Percentiles rank a stretch among this genome's conserved stretches.
These are phyloP conservation scores for Beris chalybata DNA, from an alignment of 2,888 invertebrate genomes.

Conservation along the genomic window DNA sequence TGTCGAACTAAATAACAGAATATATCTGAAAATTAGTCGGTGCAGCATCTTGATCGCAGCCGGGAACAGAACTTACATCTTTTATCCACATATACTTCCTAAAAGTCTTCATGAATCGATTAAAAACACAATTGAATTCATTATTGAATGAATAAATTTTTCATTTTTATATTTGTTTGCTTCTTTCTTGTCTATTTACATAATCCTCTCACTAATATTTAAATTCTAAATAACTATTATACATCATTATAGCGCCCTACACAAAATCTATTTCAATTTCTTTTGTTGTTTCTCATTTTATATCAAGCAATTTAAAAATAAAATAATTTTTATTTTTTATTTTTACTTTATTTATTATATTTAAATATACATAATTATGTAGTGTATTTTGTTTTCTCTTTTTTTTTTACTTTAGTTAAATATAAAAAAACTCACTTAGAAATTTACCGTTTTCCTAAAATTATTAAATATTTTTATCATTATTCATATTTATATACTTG, in stretches of 20 bases:
- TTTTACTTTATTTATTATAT: background rate
- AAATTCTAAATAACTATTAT: constrained; percentile 12
- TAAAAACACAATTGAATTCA: too few species aligned
- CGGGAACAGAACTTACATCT: too few species aligned
- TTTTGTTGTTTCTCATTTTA: background rate
- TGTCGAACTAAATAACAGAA: too few species aligned
- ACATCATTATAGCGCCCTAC: constrained; percentile 23
- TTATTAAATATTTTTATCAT: constrained; percentile 15
- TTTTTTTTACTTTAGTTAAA: constrained; percentile 10
- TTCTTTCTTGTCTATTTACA: constrained; percentile 24
- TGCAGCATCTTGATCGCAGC: too few species aligned
- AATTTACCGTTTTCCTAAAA: constrained; percentile 9
- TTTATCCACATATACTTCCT: too few species aligned
- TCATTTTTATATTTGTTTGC: constrained; percentile 10
- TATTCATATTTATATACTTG: constrained; percentile 12
- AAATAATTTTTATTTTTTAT: constrained; percentile 1
- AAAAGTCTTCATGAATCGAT: too few species aligned
- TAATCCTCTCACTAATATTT: constrained; percentile 18
- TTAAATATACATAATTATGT: background rate
- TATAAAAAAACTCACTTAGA: constrained; percentile 14
- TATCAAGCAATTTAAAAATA: constrained; percentile 1
- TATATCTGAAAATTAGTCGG: too few species aligned
- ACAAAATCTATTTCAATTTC: constrained; percentile 17
- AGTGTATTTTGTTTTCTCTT: background rate
- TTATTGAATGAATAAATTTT: background rate